These are phyloP conservation scores for Fratercula arctica DNA, from an alignment of 2,797 vertebrate genomes.

Conservation along the genomic window DNA sequence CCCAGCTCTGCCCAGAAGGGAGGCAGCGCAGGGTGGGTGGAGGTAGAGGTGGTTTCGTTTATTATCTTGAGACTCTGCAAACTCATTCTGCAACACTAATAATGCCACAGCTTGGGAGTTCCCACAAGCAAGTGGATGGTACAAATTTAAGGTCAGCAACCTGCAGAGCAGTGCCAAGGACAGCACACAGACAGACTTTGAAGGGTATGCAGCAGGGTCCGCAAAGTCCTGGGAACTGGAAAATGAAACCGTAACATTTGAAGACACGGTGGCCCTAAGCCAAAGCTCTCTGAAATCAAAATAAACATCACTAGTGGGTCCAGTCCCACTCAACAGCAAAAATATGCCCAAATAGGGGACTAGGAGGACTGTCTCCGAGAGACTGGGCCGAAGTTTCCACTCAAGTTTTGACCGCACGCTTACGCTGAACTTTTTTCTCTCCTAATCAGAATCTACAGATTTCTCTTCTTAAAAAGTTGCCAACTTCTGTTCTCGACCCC, in stretches of 20 bases:
- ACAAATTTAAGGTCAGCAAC: constrained; percentile 7
- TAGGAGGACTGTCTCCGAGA: not conserved
- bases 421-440: not conserved
- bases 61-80: not conserved
- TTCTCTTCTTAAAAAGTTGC: not conserved
- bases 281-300: constrained; percentile 39
- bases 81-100: not conserved
- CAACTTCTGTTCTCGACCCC: not conserved
- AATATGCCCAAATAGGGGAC: constrained; percentile 3
- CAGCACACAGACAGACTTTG: not conserved
- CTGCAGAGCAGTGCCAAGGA: constrained; percentile 16
- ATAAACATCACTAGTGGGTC: not conserved
- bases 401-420: not conserved
- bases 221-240: constrained; percentile 58
- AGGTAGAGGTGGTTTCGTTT: not conserved
- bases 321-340: not conserved
- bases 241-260: not conserved
- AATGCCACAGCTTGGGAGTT: not conserved
- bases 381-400: not conserved
- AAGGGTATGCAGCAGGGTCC: not conserved
- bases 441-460: not conserved
- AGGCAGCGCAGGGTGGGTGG: not conserved
- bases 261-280: not conserved
- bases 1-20: not conserved
- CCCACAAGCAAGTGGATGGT: not conserved